Percentiles rank a stretch among this genome's conserved stretches.
Conservation (phyloP, 2,113 vertebrate species). For the Chaetura pelagica region DNA sequence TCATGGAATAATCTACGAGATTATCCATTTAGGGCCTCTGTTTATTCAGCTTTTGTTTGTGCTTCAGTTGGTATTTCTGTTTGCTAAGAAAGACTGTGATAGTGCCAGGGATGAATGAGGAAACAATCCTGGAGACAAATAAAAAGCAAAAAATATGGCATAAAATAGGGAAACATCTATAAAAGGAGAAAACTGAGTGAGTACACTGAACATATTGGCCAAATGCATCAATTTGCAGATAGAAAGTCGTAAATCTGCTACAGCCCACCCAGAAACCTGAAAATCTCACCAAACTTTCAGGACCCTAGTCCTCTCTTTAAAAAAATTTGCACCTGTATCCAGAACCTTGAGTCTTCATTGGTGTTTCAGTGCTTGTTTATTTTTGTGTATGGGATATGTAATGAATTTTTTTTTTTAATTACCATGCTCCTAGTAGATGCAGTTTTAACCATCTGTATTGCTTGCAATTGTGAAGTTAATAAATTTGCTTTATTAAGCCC, state of each 20-base stretch:
- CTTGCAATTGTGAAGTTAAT: neutral
- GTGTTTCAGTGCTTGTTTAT: neutral
- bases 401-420: neutral
- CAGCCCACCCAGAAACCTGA: conserved; percentile 46
- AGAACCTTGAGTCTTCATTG: neutral
- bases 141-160: neutral
- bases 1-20: conserved; percentile 30
- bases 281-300: neutral
- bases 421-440: neutral
- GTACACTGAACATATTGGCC: neutral
- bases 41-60: conserved; percentile 25
- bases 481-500: neutral
- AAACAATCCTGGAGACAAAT: conserved; percentile 28
- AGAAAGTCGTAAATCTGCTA: neutral
- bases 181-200: conserved; percentile 47
- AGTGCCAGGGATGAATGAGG: neutral
- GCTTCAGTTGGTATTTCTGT: conserved; percentile 1
- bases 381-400: neutral
- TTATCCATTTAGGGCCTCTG: conserved; percentile 6
- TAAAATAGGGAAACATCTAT: conserved; percentile 17
- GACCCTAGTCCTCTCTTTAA: neutral
- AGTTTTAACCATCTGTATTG: neutral
- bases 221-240: conserved; percentile 16
- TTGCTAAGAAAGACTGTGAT: neutral
- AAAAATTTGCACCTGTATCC: neutral